phyloP scores from a whole-genome alignment of 2,113 vertebrate genomes.

The Hypomesus transpacificus region DNA sequence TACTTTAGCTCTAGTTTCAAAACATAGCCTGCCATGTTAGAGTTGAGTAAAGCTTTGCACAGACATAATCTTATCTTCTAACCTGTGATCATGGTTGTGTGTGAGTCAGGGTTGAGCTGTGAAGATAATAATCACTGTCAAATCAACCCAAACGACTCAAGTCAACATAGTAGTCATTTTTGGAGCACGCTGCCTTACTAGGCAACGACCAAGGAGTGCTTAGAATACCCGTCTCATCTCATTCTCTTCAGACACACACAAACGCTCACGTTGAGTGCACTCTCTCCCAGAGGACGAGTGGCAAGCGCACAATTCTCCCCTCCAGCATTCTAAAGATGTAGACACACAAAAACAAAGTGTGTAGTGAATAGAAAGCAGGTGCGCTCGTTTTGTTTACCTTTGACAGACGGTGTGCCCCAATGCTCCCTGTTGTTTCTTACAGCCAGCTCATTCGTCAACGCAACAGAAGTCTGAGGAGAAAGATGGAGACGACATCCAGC shows the following conservation, averaged over 20 bases:
- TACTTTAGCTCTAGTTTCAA: too few relatives aligned
- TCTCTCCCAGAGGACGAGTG: too few relatives aligned
- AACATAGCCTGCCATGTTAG: too few relatives aligned
- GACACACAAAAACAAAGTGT: too few relatives aligned
- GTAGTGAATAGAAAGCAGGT: neutral
- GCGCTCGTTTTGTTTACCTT: constrained; percentile 53
- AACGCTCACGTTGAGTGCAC: neutral
- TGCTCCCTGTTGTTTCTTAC: constrained; percentile 31
- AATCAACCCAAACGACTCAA: neutral
- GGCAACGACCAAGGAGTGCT: neutral
- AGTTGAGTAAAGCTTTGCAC: neutral
- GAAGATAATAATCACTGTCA: constrained; percentile 12
- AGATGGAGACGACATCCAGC: neutral
- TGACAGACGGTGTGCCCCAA: constrained; percentile 38
- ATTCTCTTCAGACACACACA: constrained; percentile 1
- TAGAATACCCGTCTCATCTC: neutral
- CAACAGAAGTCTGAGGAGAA: constrained; percentile 31
- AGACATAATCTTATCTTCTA: constrained; percentile 5
- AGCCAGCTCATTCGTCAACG: constrained; percentile 48
- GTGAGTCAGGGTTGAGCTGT: constrained; percentile 20
- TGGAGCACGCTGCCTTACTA: too few relatives aligned
- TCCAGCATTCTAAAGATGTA: too few relatives aligned
- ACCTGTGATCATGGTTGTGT: constrained; percentile 36
- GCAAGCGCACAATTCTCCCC: too few relatives aligned
- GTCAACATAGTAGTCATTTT: too few relatives aligned